Conservation (phyloP, 2,797 vertebrate species). For the Australoheros facetus region DNA sequence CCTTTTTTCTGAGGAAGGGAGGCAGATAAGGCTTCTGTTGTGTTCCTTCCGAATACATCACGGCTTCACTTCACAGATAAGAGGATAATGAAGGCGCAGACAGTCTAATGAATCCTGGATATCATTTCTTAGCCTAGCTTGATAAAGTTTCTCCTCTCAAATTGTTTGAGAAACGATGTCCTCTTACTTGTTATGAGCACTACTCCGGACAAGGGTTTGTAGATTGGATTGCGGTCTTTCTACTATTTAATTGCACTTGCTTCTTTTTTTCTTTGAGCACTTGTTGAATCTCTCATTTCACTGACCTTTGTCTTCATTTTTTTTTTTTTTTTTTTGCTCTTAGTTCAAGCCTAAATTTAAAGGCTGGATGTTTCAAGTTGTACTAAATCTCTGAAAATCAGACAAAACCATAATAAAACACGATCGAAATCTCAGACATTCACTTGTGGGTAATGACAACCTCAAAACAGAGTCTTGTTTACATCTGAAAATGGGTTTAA, state of each 20-base stretch:
- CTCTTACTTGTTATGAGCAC: conserved; percentile 46
- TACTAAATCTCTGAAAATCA: background rate
- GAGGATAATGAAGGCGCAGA: conserved; percentile 67
- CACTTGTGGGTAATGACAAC: background rate
- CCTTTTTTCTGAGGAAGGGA: conserved; percentile 33
- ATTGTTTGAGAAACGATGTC: conserved; percentile 44
- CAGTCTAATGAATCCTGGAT: conserved; percentile 66
- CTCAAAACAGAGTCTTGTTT: too few relatives aligned
- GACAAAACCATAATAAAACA: background rate
- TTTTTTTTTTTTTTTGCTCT: background rate
- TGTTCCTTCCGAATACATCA: conserved; percentile 48
- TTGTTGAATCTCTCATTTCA: conserved; percentile 17
- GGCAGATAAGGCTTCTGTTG: conserved; percentile 53
- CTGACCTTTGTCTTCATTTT: conserved; percentile 6
- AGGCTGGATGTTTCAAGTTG: background rate
- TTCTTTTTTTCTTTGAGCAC: background rate
- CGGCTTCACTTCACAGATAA: conserved; percentile 64
- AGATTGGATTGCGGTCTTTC: conserved; percentile 15
- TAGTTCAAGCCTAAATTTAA: conserved; percentile 1
- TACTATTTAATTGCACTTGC: conserved; percentile 10
- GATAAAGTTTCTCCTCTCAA: conserved; percentile 56
- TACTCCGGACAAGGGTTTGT: background rate
- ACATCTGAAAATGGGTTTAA: background rate
- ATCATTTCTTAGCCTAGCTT: conserved; percentile 48
- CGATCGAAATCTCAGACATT: background rate